Percentiles rank a stretch among this genome's conserved stretches.
These are phyloP conservation scores for Tetragonisca angustula DNA, from an alignment of 2,888 invertebrate genomes.

Conservation along the genomic window DNA sequence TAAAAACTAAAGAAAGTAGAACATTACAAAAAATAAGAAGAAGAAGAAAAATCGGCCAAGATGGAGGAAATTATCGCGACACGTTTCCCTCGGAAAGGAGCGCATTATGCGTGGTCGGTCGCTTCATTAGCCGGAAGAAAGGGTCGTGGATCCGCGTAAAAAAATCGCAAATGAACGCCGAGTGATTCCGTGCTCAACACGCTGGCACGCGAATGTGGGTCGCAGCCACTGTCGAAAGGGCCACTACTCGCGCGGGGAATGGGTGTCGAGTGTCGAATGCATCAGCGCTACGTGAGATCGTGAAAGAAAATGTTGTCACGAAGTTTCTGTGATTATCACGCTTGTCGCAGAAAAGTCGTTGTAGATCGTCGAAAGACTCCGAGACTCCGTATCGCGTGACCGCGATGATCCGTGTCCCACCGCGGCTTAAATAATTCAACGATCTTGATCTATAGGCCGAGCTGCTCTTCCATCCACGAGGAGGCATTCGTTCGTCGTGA, in stretches of 20 bases:
- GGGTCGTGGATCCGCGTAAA: constrained; percentile 9
- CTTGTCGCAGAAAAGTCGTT: neutral
- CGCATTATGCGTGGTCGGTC: constrained; percentile 6
- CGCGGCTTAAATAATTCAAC: constrained; percentile 78
- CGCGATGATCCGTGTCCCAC: constrained; percentile 75
- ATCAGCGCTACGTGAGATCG: constrained; percentile 5
- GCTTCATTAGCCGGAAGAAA: constrained; percentile 37
- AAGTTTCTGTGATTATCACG: constrained; percentile 37
- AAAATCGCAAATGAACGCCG: constrained; percentile 29
- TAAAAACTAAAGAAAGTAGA: too few species aligned
- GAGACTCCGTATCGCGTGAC: constrained; percentile 74
- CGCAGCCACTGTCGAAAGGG: constrained; percentile 1
- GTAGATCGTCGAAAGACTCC: constrained; percentile 55
- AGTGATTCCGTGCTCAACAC: constrained; percentile 42
- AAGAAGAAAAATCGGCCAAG: neutral
- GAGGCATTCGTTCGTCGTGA: constrained; percentile 38
- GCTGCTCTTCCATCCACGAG: constrained; percentile 41
- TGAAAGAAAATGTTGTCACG: constrained; percentile 7
- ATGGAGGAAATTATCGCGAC: neutral
- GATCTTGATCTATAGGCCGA: constrained; percentile 70
- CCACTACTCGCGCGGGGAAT: neutral
- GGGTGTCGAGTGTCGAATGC: constrained; percentile 44
- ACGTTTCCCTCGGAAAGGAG: neutral
- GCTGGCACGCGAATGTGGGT: constrained; percentile 43
- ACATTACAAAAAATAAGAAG: too few species aligned